Evolutionary conservation across 2,113 vertebrate genomes (phyloP).

Genomic region (Clarias magur): DNA sequence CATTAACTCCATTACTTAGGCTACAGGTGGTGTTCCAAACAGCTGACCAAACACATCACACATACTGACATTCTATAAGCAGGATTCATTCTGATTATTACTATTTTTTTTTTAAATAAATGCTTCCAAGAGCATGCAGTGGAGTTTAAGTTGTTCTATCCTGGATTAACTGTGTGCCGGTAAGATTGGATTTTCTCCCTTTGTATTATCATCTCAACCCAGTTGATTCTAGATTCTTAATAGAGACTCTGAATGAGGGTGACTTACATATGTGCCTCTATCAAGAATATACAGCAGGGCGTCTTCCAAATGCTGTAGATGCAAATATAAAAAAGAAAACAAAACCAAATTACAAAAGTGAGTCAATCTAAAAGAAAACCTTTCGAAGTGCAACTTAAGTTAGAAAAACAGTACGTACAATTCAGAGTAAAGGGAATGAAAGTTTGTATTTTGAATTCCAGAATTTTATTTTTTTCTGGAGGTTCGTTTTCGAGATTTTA

Average conservation of each 20-base stretch:
- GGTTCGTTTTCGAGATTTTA: not conserved
- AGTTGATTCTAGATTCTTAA: no score
- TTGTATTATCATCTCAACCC: no score
- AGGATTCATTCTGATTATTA: not conserved
- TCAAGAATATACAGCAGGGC: no score
- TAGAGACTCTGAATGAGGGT: no score
- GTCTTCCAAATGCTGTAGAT: no score
- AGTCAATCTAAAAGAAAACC: not conserved
- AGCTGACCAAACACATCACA: not conserved
- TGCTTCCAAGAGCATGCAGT: not conserved
- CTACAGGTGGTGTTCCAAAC: no score
- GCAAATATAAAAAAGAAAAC: not conserved
- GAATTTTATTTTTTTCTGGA: not conserved
- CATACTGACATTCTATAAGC: not conserved
- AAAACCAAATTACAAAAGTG: not conserved
- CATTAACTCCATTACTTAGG: no score
- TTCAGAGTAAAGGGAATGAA: not conserved
- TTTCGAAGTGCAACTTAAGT: not conserved
- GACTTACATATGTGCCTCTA: no score
- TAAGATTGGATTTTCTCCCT: no score
- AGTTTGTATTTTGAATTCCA: not conserved
- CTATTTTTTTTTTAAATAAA: not conserved
- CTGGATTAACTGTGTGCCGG: no score
- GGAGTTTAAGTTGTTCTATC: not conserved
- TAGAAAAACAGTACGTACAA: not conserved